Base-by-base conservation (phyloP, 2,888 invertebrate species). In the Eurytoma adleriae region DNA sequence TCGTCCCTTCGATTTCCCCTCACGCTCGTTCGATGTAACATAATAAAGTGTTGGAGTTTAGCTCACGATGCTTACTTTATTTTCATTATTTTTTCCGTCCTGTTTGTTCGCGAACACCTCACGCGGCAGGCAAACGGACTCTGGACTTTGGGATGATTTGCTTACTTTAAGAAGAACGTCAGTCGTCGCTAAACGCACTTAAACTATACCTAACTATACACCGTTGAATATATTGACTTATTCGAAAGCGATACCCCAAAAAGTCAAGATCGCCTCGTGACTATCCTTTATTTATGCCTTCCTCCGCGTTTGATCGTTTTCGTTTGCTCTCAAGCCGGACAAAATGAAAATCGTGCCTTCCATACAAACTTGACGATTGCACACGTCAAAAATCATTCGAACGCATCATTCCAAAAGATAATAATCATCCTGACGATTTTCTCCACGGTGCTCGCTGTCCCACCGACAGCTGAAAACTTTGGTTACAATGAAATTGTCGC, bases 181-280 rank as follows among this genome's bases (percentile, higher is more conserved):
- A 78, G 75, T 76, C 75, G 40, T 74, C 24, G 62, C 69, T 79
- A 76, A 75, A 79, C 52, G 56, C 62, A 74, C 70, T 79, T 79
- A 77, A 79, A 72, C 40, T 24, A 4, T 40, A 40, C 40, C 69
- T 82, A 79, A 77, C 74, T 79, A 74, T 79, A 79, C 77, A 82
- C 69, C 70, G 64, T 82, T n/a, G 74, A 67, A 70, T 64, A 70
- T 82, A 82, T 82, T 82, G 82, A 82, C 82, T 82, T 82, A 70
- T 82, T 71, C 54, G 72, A 62, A 81, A 81, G 81, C 75, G 69
- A 81, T 64, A 72, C 52, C 62, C 61, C 68, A 68, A 76, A 79
- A 64, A 72, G 20, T 78, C 40, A 70, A 54, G 20, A 72, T 74
- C 81, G 69, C 80, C 16, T 70, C 69, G 59, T 68, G 66, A 27